Evolutionary conservation across 2,113 vertebrate genomes (phyloP), one percentile per base, ranked within the genome.

Genomic region (Aix galericulata): DNA sequence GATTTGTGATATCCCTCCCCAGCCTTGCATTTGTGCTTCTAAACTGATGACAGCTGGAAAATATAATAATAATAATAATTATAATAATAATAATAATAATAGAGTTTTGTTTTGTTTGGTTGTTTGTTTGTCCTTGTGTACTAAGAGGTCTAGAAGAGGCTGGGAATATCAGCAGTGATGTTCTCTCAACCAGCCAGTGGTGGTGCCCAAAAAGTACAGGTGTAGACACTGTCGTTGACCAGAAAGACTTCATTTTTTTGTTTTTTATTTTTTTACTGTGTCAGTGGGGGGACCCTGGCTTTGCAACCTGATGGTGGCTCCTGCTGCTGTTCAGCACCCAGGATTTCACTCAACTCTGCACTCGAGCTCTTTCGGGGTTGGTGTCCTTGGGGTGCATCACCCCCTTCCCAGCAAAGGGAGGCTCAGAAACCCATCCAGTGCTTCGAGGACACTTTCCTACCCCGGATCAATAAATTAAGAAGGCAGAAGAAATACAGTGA

Each of bases 271-370:
- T 48, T 48, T 48, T 48, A 48, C 20, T 13, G 9, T 11, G 8
- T 48, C 4, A 3, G 0, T 46, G 34, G 3, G 1, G 15, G 8
- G 2, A 21, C 17, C 5, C 20, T 31, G 40, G 13, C 29, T 86
- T 60, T 27, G n/a, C 17, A 60, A 25, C 23, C 42, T 13, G 0
- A 55, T 40, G 17, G 22, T 59, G 14, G 42, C 48, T 77, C 32
- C 29, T 36, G 34, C 10, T 81, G 11, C 22, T 48, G 7, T 46
- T 77, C 12, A 46, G 34, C 7, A 38, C 17, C 29, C 53, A 53
- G 46, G 32, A 48, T 8, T 34, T 63, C 26, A 46, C 16, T 9
- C 48, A 31, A 11, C 32, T 38, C 18, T 71, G 10, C 20, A 32
- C 15, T 55, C 66, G 14, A 5, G 4, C 40, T 32, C 22, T 44